Percentiles rank a stretch among this genome's conserved stretches.
These are phyloP conservation scores for Diachasmimorpha longicaudata DNA, from an alignment of 1,140 invertebrate species.

Conservation along the genomic window DNA sequence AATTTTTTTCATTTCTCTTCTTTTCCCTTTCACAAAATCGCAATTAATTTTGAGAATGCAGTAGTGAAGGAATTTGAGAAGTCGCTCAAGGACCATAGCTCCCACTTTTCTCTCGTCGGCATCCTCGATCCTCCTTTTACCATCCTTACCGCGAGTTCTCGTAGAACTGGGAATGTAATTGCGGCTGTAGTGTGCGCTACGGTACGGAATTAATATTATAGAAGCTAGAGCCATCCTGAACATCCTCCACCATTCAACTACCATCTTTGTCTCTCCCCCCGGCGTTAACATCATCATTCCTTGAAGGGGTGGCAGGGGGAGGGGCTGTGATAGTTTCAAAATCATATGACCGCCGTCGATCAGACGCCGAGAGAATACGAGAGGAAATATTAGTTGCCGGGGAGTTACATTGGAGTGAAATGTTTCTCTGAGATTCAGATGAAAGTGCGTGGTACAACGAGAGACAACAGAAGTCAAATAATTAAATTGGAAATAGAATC, in stretches of 20 bases:
- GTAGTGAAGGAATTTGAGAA: slow-evolving; percentile 14
- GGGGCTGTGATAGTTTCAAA: no score
- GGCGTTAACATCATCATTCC: neutral
- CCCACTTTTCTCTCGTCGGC: neutral
- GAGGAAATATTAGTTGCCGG: no score
- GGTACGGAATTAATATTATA: slow-evolving; percentile 24
- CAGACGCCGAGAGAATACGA: no score
- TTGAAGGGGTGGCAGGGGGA: neutral
- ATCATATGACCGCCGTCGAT: no score
- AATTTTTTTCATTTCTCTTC: neutral
- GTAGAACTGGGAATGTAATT: slow-evolving; percentile 24
- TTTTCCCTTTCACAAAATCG: neutral
- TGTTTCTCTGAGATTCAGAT: no score
- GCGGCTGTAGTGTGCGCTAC: slow-evolving; percentile 3
- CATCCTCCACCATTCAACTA: neutral
- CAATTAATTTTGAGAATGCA: slow-evolving; percentile 25
- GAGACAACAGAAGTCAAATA: no score
- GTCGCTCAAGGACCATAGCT: neutral
- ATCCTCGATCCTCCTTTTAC: neutral
- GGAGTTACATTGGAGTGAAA: no score
- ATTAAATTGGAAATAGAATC: no score
- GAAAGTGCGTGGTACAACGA: no score
- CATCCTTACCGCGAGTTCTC: neutral
- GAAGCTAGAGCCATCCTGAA: neutral
- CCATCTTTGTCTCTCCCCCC: neutral